These are phyloP conservation scores for Bombus soroeensis DNA, from an alignment of 1,140 invertebrate species.

Conservation along the genomic window DNA sequence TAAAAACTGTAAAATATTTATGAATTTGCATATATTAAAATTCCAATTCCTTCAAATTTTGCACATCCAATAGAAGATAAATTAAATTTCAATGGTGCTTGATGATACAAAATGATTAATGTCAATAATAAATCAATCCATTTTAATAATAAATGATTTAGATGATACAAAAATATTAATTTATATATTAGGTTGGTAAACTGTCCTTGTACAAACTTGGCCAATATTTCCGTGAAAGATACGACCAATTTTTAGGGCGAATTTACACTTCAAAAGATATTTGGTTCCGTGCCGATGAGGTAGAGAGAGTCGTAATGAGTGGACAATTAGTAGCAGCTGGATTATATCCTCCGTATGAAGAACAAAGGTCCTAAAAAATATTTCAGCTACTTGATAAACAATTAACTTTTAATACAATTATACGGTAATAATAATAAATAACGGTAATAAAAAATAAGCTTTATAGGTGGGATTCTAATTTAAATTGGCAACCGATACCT, in stretches of 20 bases:
- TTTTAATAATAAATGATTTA: no score
- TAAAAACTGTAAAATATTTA: not conserved
- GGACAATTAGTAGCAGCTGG: slow-evolving; percentile 33
- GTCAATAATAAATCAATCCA: not conserved
- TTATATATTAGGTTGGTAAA: slow-evolving; percentile 5
- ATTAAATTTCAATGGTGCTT: no score
- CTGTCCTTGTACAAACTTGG: slow-evolving; percentile 13
- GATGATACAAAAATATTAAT: not conserved
- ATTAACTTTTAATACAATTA: not conserved
- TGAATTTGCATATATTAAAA: not conserved
- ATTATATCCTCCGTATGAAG: not conserved
- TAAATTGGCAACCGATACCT: slow-evolving; percentile 45
- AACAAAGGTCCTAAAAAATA: slow-evolving; percentile 7
- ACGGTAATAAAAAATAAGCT: no score
- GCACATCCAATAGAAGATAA: no score
- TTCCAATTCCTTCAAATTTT: not conserved
- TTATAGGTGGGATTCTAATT: slow-evolving; percentile 19
- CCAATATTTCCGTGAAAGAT: slow-evolving; percentile 11
- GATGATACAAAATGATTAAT: no score
- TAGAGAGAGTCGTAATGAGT: slow-evolving; percentile 21
- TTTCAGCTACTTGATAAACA: not conserved
- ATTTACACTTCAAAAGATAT: slow-evolving; percentile 5
- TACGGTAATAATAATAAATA: no score
- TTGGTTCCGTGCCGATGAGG: not conserved
- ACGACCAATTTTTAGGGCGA: not conserved